Conservation (phyloP, 2,888 invertebrate species). For the Perdita meconis region DNA sequence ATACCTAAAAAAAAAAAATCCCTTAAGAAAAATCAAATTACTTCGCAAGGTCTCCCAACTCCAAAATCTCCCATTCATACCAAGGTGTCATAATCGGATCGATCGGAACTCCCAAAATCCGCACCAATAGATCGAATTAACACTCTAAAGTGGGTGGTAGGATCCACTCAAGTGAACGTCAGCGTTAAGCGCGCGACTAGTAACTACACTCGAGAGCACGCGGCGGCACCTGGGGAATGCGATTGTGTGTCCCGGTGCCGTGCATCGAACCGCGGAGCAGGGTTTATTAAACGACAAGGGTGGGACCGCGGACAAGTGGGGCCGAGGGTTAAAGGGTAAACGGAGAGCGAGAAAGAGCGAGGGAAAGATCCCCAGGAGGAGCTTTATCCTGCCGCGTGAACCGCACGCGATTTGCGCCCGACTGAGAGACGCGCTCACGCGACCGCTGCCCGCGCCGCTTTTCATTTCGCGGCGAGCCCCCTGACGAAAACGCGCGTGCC, state of each 20-base stretch:
- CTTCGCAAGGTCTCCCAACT: too few species aligned
- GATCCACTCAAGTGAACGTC: not conserved
- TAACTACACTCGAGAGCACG: conserved; percentile 58
- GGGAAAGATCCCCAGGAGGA: conserved; percentile 23
- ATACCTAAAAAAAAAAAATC: too few species aligned
- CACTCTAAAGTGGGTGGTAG: not conserved
- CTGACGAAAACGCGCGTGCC: conserved; percentile 51
- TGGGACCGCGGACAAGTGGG: conserved; percentile 32
- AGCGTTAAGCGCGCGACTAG: conserved; percentile 47
- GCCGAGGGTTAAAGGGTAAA: conserved; percentile 52
- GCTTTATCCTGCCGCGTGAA: conserved; percentile 50
- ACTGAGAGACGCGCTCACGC: conserved; percentile 48
- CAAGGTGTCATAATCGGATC: too few species aligned
- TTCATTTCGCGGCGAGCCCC: conserved; percentile 19
- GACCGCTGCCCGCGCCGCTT: conserved; percentile 21
- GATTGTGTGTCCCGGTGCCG: conserved; percentile 46
- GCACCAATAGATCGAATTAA: conserved; percentile 33
- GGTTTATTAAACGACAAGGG: conserved; percentile 61
- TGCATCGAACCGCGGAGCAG: conserved; percentile 43
- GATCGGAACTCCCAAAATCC: conserved; percentile 31
- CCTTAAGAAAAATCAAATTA: too few species aligned
- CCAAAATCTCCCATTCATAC: too few species aligned
- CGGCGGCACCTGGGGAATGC: conserved; percentile 36
- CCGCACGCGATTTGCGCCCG: conserved; percentile 57
- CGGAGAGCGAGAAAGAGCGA: too few species aligned